phyloP scores from a whole-genome alignment of 1,140 invertebrate genomes.

The Psix sp. region DNA sequence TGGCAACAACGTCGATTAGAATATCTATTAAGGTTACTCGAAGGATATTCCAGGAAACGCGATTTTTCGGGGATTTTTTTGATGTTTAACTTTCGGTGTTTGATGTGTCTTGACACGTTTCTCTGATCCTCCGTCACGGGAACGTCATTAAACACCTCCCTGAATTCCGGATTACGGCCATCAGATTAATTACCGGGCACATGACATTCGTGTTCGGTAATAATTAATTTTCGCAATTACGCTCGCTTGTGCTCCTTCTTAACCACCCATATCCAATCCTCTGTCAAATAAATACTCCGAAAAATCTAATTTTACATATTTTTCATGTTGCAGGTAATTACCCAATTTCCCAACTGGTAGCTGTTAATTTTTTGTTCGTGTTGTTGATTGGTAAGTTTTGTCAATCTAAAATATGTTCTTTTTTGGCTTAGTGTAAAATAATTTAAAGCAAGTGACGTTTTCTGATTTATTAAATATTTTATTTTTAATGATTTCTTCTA shows the following conservation, averaged over 20 bases:
- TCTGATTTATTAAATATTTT: no score
- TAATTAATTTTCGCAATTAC: slow-evolving; percentile 76
- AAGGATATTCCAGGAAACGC: no score
- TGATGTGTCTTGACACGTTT: slow-evolving; percentile 31
- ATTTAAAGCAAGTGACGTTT: no score
- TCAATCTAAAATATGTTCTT: no score
- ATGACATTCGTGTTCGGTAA: slow-evolving; percentile 73
- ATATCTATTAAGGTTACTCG: no score
- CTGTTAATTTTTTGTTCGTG: not conserved
- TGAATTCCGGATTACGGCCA: slow-evolving; percentile 72
- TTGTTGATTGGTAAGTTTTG: slow-evolving; percentile 22
- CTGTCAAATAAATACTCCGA: slow-evolving; percentile 5
- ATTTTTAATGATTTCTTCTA: no score
- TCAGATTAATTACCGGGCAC: slow-evolving; percentile 71
- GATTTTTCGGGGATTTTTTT: no score
- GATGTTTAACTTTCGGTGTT: slow-evolving; percentile 23
- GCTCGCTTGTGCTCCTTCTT: slow-evolving; percentile 51
- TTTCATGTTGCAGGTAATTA: slow-evolving; percentile 70
- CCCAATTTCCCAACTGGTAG: slow-evolving; percentile 7
- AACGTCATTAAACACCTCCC: slow-evolving; percentile 72
- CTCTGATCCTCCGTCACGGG: slow-evolving; percentile 34
- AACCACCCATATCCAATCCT: slow-evolving; percentile 25
- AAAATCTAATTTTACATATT: slow-evolving; percentile 1
- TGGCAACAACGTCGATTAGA: not conserved
- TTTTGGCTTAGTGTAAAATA: no score